phyloP scores from a whole-genome alignment of 2,888 invertebrate genomes.

The Camponotus fellah region DNA sequence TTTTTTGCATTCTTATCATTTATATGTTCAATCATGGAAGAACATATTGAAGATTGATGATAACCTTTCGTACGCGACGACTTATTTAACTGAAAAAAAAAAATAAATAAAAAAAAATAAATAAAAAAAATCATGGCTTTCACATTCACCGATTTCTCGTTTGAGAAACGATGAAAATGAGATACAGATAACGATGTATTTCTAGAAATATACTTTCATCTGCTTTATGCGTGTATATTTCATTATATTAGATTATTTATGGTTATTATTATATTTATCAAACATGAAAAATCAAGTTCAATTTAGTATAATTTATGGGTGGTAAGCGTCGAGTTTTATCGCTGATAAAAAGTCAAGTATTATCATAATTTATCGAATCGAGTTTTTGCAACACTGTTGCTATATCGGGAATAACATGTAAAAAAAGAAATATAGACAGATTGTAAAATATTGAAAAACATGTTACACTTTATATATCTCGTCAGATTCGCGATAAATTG shows the following conservation, averaged over 20 bases:
- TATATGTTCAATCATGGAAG: constrained; percentile 17
- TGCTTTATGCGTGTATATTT: background rate
- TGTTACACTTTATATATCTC: background rate
- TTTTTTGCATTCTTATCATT: constrained; percentile 58
- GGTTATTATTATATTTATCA: background rate
- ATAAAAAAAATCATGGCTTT: background rate
- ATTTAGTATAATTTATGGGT: constrained; percentile 13
- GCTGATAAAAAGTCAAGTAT: constrained; percentile 5
- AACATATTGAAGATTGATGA: constrained; percentile 47
- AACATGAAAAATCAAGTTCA: background rate
- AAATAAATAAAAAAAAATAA: background rate
- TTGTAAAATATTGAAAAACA: background rate
- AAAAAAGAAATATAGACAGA: background rate
- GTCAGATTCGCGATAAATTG: background rate
- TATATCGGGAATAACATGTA: background rate
- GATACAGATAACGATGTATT: background rate
- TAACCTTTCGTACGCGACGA: constrained; percentile 59
- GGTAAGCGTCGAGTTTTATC: background rate
- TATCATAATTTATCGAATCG: background rate
- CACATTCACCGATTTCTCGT: background rate
- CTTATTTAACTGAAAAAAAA: constrained; percentile 58
- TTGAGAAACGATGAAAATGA: background rate
- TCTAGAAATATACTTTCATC: background rate
- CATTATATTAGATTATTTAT: background rate
- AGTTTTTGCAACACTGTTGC: background rate